Evolutionary conservation across 2,113 vertebrate species (phyloP).

Genomic region (Lamprotornis superbus): DNA sequence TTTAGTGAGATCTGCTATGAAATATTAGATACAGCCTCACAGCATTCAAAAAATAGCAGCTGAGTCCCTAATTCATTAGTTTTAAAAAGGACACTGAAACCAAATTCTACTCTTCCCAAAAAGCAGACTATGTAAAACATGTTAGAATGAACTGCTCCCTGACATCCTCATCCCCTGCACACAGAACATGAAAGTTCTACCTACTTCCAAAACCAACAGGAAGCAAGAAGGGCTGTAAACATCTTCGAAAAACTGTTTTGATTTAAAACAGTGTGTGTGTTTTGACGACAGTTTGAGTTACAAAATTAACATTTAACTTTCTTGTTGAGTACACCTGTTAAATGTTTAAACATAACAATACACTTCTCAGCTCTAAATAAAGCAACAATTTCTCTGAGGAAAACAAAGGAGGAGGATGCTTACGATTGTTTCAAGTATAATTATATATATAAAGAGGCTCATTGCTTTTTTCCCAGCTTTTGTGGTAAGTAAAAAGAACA

Average conservation of each 20-base stretch:
- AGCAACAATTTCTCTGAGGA: background rate
- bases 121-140: background rate
- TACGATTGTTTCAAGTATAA: background rate
- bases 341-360: conserved; percentile 17
- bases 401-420: background rate
- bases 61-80: background rate
- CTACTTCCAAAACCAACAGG: background rate
- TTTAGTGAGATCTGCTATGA: background rate
- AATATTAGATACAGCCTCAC: background rate
- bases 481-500: background rate
- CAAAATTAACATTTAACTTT: conserved; percentile 34
- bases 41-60: background rate
- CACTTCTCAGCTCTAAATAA: background rate
- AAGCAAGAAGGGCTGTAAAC: background rate
- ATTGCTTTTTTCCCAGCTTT: background rate
- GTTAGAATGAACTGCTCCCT: background rate
- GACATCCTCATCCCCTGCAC: background rate
- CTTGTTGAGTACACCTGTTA: background rate
- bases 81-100: background rate
- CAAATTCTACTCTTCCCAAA: background rate
- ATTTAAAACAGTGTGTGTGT: background rate
- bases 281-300: background rate
- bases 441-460: background rate
- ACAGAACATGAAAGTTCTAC: background rate
- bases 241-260: background rate